Evolutionary conservation across 2,113 vertebrate genomes (phyloP), one percentile per base, ranked within the genome.

Genomic region (Gymnogyps californianus): DNA sequence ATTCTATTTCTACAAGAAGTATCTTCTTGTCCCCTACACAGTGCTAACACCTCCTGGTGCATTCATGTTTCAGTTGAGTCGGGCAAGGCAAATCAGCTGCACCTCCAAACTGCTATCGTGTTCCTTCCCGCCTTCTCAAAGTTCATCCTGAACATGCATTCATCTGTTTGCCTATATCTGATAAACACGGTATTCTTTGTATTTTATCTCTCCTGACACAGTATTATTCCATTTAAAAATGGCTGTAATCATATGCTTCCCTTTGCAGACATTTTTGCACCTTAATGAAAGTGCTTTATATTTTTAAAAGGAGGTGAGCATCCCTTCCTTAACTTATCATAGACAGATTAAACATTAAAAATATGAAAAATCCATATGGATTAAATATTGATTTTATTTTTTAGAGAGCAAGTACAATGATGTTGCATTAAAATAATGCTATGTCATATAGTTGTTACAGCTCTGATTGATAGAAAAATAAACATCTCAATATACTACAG

Each of bases 401-500:
- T 97, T 97, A 96, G 90, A 97, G 80, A 96, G 93, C 90, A 95
- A 95, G 57, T 97, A 97, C 94, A 97, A 96, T 94, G 86, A 96
- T 91, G 93, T 81, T 96, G 95, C 96, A 97, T 97, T 96, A 96
- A 96, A 90, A 96, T 95, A 97, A 97, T 97, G 93, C 96, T 93
- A 96, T 96, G 95, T 97, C 95, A 93, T 90, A 96, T 90, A 96
- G 62, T 96, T 95, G 92, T 96, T 98, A 97, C 94, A 97, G 86
- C 89, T 97, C 94, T 98, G 97, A 98, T 98, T 98, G 97, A 98
- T 98, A 98, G 86, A 98, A 98, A 98, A 98, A 98, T 98, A 98
- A 95, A 98, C 95, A 95, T 98, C 95, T 97, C 94, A 92, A 97
- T 97, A 87, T 94, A 87, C 97, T 98, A 98, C 97, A 97, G 95